These are phyloP conservation scores for Trachelus tabidus DNA, from an alignment of 2,888 invertebrate genomes.

Conservation along the genomic window DNA sequence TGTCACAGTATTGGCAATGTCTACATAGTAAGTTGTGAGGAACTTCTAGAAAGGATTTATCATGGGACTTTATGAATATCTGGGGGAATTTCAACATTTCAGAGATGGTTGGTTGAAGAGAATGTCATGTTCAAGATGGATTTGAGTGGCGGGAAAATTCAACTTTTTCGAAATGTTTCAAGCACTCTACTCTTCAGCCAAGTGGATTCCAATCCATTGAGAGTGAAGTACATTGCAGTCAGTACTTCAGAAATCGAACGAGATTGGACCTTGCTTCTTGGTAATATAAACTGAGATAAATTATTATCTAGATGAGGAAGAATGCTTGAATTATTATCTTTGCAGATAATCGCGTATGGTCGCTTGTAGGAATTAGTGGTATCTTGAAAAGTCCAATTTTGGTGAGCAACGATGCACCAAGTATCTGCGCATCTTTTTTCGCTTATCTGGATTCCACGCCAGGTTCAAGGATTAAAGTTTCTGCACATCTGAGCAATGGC, in stretches of 20 bases:
- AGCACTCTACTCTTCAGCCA: conserved; percentile 16
- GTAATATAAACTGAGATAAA: conserved; percentile 4
- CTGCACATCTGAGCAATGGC: conserved; percentile 16
- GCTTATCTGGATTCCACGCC: conserved; percentile 26
- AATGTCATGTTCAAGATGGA: conserved; percentile 26
- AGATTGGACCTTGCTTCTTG: conserved; percentile 18
- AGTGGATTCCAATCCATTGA: conserved; percentile 20
- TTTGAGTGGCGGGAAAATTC: conserved; percentile 16
- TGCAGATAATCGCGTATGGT: conserved; percentile 31
- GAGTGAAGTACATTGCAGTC: conserved; percentile 19
- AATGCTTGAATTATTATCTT: not conserved
- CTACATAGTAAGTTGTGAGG: conserved; percentile 25
- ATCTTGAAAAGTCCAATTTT: conserved; percentile 27
- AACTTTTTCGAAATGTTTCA: conserved; percentile 26
- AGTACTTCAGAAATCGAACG: conserved; percentile 20
- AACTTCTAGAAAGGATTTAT: not conserved
- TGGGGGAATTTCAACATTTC: conserved; percentile 3
- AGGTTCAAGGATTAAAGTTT: conserved; percentile 26
- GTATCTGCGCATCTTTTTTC: conserved; percentile 31
- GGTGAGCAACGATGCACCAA: conserved; percentile 1
- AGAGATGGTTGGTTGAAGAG: conserved; percentile 30
- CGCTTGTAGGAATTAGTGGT: conserved; percentile 21
- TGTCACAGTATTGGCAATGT: conserved; percentile 29
- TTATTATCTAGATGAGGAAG: not conserved
- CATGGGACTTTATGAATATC: conserved; percentile 2